phyloP scores from a whole-genome alignment of 30 jellyfish, hydroid and myxozoan species.

The Hydractinia symbiolongicarpus region DNA sequence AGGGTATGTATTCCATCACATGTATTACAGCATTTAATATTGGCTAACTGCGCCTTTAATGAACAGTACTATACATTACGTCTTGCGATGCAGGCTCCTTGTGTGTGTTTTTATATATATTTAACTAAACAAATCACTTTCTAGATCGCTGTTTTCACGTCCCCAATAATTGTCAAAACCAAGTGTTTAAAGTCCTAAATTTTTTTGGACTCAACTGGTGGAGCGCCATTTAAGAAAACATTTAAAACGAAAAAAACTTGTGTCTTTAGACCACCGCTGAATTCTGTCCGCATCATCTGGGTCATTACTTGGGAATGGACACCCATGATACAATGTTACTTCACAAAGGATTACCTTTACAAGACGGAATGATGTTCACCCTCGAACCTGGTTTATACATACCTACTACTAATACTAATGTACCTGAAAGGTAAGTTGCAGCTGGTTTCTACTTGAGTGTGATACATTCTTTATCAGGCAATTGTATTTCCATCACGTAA shows the following conservation, averaged over 20 bases:
- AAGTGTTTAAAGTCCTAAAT: too few species aligned
- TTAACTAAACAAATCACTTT: too few species aligned
- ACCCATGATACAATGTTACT: constrained; percentile 90
- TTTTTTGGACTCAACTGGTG: too few species aligned
- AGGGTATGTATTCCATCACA: constrained; percentile 22
- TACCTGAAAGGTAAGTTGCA: constrained; percentile 50
- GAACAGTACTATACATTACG: background rate
- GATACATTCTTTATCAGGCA: background rate
- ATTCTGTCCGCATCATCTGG: constrained; percentile 94
- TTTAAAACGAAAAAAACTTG: background rate
- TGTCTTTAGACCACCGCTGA: constrained; percentile 45
- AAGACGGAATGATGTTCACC: constrained; percentile 86
- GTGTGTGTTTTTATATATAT: background rate
- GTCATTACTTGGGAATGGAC: constrained; percentile 97
- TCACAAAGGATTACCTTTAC: constrained; percentile 76
- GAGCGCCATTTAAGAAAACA: too few species aligned
- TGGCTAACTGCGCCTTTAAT: background rate
- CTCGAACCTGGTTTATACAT: constrained; percentile 92
- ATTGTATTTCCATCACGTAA: background rate
- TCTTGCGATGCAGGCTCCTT: background rate
- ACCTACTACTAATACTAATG: constrained; percentile 38
- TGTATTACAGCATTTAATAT: background rate
- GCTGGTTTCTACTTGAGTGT: background rate
- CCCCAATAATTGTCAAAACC: too few species aligned
- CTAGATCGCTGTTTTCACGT: too few species aligned